Base-by-base conservation (phyloP, 2,797 vertebrate genomes). In the Anguilla megastoma region DNA sequence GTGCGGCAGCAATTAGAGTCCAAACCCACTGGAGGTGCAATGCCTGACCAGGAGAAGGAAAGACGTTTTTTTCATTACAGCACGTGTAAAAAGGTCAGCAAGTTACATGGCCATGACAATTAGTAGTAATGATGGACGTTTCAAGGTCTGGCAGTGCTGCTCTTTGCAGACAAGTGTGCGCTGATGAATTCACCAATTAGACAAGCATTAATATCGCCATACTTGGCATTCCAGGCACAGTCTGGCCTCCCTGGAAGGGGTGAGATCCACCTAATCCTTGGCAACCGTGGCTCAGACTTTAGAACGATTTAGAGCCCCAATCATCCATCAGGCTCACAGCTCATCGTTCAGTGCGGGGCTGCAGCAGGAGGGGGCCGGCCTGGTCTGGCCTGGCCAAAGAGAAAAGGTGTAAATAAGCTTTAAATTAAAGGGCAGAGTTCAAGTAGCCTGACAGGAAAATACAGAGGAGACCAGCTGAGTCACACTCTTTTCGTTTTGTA, bases 151-250 rank as follows among this genome's bases (percentile, higher is more conserved):
- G 91, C 91, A 91, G 92, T 88, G 91, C 93, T 87, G 86, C 87
- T 92, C 85, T 93, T 95, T 95, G 93, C 90, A 92, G 90, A 88
- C 88, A 93, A 89, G 91, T 85, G 90, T 87, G 89, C 91, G 90
- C 79, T 95, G 94, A 94, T 92, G 94, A 94, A 93, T 94, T 93
- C 88, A 90, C 90, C 92, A 95, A 94, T 94, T 93, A 95, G 92
- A 92, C 90, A 88, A 91, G 87, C 92, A 95, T 95, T 96, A 95
- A 95, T 94, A 93, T 94, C 79, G n/a, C 90, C 94, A 91, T 90
- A 93, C 94, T 95, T 91, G 79, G 88, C 87, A 94, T 91, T 92
- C 90, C 89, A 91, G 92, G 91, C 91, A 94, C 90, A 93, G 58
- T 30, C 90, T 93, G 94, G 93, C 93, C 93, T 92, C 85, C 88